Evolutionary conservation across 2,113 vertebrate species (phyloP).

Genomic region (Nothocercus julius): DNA sequence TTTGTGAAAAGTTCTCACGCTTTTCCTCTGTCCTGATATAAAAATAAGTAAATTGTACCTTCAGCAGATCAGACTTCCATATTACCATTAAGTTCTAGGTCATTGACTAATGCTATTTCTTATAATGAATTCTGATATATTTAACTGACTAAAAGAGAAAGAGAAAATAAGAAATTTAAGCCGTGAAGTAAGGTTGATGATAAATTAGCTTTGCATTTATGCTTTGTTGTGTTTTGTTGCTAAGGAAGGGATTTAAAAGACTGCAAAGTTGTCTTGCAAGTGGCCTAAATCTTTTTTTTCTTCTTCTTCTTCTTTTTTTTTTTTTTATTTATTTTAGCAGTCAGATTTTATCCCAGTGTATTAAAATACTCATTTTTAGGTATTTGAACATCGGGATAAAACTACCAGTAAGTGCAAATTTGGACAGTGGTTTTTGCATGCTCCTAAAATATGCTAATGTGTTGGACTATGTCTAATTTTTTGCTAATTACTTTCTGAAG

Average conservation of each 20-base stretch:
- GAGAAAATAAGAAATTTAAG: not conserved
- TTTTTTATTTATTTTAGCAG: not conserved
- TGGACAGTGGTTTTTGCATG: not conserved
- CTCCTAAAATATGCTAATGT: not conserved
- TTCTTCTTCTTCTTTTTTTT: not conserved
- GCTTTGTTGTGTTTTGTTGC: not conserved
- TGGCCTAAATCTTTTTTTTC: not conserved
- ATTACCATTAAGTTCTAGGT: not conserved
- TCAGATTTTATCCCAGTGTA: not conserved
- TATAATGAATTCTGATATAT: not conserved
- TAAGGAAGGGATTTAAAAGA: not conserved
- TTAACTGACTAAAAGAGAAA: not conserved
- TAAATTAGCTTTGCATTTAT: constrained; percentile 1
- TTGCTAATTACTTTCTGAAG: not conserved
- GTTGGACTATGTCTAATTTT: not conserved
- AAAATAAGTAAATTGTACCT: not conserved
- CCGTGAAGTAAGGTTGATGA: not conserved
- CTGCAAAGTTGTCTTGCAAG: not conserved
- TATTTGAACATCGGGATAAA: not conserved
- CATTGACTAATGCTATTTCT: not conserved
- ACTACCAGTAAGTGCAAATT: not conserved
- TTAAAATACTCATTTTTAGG: not conserved
- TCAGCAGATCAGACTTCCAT: accelerated
- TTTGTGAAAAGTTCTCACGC: not conserved
- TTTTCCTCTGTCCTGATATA: not conserved